Base-by-base conservation (phyloP, 2,888 invertebrate genomes). In the Thereva nobilitata region DNA sequence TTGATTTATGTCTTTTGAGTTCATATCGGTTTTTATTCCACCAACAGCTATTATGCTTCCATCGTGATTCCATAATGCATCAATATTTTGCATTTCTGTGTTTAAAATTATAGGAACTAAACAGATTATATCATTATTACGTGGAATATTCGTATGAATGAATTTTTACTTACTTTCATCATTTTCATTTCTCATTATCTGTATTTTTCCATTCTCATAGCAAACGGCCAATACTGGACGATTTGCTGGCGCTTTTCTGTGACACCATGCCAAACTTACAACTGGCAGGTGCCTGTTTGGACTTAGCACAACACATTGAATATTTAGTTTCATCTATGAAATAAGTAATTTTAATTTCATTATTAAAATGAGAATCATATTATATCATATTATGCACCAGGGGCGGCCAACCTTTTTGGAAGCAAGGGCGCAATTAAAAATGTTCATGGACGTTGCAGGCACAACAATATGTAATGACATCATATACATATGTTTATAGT, bases 1-100 rank as follows among this genome's bases (percentile, higher is more conserved):
- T 8, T 92, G 89, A 79, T 97, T 97, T 1, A 84, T 85, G 74
- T 84, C 87, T 63, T 86, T 85, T n/a, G 83, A 82, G 8, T 84
- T 84, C 0, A 69, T 70, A 63, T 87, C 85, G 0, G 82, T 76
- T 0, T 83, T 82, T 45, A 81, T 81, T 4, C 97, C 97, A 12
- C 93, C 91, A 4, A 95, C 87, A 0, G 97, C 97, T 53, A 98
- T 77, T 3, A 97, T 85, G 9, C 90, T 89, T 0, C 97, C 98
- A 75, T 91, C 91, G 75, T 94, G 93, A 78, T 96, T 97, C 98
- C 98, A 98, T 72, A 88, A 87, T 65, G 93, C 90, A 75, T 90
- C 89, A 47, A 91, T 88, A 5, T 92, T 87, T 35, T 85, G 84
- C 86, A 97, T 91, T 44, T 89, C 89, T 0, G 92, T 90, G 74